Evolutionary conservation across 64 coral and sea anemone species (phyloP), one percentile per base, ranked within the genome.

Genomic region (Catalaphyllia jardinei): DNA sequence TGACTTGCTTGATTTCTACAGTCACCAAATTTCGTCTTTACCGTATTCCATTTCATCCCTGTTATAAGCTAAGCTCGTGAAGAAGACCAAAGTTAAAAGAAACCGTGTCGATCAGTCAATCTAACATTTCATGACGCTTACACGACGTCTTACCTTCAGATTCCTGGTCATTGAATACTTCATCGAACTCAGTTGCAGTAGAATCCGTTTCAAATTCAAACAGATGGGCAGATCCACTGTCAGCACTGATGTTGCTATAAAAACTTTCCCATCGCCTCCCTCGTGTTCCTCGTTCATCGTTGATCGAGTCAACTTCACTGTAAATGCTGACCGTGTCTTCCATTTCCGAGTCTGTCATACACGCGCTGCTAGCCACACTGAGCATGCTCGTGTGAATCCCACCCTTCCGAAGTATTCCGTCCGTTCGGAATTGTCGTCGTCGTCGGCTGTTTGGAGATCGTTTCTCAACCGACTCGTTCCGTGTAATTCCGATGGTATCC

Each of bases 191-290:
- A 28, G 87, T 86, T 19, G 71, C 31, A 76, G 78, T 51, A 20
- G 91, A 97, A 72, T 97, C 95, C 14, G 88, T 93, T 24, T 97
- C 95, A 79, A 90, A 97, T 75, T 97, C 95, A 88, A 87, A 94
- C 83, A 91, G 77, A 33, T 97, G 93, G 62, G 90, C 90, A 33
- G 96, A 98, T 27, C 96, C 96, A 76, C 96, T 98, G 86, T 98
- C 96, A 87, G 90, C 90, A 74, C 96, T 98, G 62, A 90, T 52
- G 88, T 93, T 95, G 86, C 96, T 98, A 90, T 98, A 90, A 83
- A 98, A 98, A 90, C 96, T 98, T 3, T 97, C 95, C 95, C 95
- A 97, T 80, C 95, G 91, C 42, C 71, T 29, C 15, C 78, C 72
- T 60, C 87, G 38, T 60, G 86, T 52, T 61, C 60, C 71, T 29